These are phyloP conservation scores for Chydorus sphaericus DNA, from an alignment of 2,888 invertebrate species.

Conservation along the genomic window DNA sequence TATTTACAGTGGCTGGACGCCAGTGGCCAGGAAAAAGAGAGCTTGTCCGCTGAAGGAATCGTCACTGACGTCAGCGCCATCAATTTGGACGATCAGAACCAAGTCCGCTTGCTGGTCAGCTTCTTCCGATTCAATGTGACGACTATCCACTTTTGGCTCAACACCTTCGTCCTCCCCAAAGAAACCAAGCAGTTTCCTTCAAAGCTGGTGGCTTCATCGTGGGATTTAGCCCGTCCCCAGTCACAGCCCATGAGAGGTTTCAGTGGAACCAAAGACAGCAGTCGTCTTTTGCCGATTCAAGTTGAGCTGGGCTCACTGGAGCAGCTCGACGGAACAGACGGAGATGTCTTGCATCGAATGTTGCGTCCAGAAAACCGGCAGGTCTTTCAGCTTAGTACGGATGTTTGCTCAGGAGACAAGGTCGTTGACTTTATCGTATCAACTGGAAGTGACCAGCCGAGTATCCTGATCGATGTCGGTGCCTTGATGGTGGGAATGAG, in stretches of 20 bases:
- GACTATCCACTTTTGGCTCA: slow-evolving; percentile 17
- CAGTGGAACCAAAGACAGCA: slow-evolving; percentile 19
- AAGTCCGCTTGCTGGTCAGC: not conserved
- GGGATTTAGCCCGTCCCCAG: slow-evolving; percentile 15
- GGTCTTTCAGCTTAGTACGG: not conserved
- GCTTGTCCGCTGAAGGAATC: not conserved
- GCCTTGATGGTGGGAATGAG: slow-evolving; percentile 18
- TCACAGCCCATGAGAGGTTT: slow-evolving; percentile 17
- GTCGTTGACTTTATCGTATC: slow-evolving; percentile 9
- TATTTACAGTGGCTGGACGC: not conserved
- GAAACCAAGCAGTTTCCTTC: slow-evolving; percentile 16
- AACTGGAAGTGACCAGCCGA: slow-evolving; percentile 1
- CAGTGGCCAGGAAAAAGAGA: not conserved
- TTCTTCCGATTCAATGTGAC: slow-evolving; percentile 13
- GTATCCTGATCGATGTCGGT: slow-evolving; percentile 18
- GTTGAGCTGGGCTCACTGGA: slow-evolving; percentile 15
- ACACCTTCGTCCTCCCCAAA: slow-evolving; percentile 14
- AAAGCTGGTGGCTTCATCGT: slow-evolving; percentile 15
- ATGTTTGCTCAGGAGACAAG: not conserved
- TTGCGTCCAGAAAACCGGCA: slow-evolving; percentile 13
- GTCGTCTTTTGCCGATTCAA: slow-evolving; percentile 15
- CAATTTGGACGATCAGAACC: slow-evolving; percentile 14
- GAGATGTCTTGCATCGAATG: slow-evolving; percentile 10
- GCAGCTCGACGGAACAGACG: slow-evolving; percentile 16
- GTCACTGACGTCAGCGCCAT: slow-evolving; percentile 10